Percentiles rank a stretch among this genome's conserved stretches.
These are phyloP conservation scores for Cyprinella venusta DNA, from an alignment of 2,797 vertebrate genomes.

Conservation along the genomic window DNA sequence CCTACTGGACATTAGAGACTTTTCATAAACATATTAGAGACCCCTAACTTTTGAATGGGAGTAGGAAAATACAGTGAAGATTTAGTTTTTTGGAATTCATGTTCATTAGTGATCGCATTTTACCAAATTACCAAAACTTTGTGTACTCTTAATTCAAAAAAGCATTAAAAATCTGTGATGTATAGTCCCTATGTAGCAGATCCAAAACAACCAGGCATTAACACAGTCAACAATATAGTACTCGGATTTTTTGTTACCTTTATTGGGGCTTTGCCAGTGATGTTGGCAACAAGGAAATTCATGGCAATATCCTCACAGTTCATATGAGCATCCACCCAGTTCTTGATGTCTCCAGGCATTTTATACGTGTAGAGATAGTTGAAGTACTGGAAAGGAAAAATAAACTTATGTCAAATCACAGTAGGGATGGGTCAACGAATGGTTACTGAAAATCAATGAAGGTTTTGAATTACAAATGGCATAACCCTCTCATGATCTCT, in stretches of 20 bases:
- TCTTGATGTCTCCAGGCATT: conserved; percentile 99
- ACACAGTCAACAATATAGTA: background rate
- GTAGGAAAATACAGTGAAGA: background rate
- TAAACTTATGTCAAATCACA: background rate
- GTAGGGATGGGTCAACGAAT: background rate
- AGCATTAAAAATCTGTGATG: background rate
- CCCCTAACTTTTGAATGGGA: background rate
- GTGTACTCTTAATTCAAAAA: background rate
- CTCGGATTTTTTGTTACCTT: conserved; percentile 81
- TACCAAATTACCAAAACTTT: background rate
- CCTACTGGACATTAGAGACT: background rate
- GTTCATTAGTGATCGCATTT: background rate
- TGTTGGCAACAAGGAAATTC: conserved; percentile 98
- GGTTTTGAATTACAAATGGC: conserved; percentile 48
- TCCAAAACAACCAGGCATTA: background rate
- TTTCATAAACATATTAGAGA: background rate
- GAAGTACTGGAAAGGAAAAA: conserved; percentile 86
- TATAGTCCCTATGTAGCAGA: background rate
- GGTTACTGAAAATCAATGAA: background rate
- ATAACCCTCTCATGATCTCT: conserved; percentile 61
- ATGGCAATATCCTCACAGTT: conserved; percentile 99
- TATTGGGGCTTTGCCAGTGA: conserved; percentile 97
- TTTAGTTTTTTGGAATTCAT: background rate
- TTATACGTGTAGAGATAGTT: conserved; percentile 99
- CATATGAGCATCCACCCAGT: conserved; percentile 99